A percentile compares a stretch with the other conserved stretches of the same genome.
These are phyloP conservation scores for Xylota segnis DNA, from an alignment of 2,888 invertebrate genomes.

Conservation along the genomic window DNA sequence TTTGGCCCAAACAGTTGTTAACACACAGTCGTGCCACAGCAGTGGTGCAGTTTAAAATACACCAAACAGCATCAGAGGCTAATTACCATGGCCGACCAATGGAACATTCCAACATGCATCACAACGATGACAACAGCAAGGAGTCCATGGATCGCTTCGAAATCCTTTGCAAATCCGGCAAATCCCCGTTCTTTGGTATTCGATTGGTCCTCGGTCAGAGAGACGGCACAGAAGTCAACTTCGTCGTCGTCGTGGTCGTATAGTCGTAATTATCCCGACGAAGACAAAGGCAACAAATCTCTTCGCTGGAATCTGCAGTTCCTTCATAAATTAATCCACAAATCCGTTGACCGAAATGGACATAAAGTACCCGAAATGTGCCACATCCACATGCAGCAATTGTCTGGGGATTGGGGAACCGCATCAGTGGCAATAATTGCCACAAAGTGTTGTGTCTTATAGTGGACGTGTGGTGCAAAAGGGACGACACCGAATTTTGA, in stretches of 20 bases:
- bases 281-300: slow-evolving; percentile 62
- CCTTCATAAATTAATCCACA: slow-evolving; percentile 72
- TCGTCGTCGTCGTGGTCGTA: slow-evolving; percentile 24
- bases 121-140: slow-evolving; percentile 32
- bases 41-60: slow-evolving; percentile 5
- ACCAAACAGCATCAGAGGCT: slow-evolving; percentile 56
- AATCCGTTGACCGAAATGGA: slow-evolving; percentile 68
- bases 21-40: slow-evolving; percentile 58
- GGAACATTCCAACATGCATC: slow-evolving; percentile 69
- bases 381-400: slow-evolving; percentile 45
- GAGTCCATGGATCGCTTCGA: slow-evolving; percentile 17
- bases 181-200: slow-evolving; percentile 19
- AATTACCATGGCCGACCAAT: slow-evolving; percentile 64
- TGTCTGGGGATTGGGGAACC: slow-evolving; percentile 2
- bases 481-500: slow-evolving; percentile 30
- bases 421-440: slow-evolving; percentile 58
- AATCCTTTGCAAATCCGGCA: slow-evolving; percentile 37
- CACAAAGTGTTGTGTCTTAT: slow-evolving; percentile 56
- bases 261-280: slow-evolving; percentile 57
- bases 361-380: slow-evolving; percentile 64
- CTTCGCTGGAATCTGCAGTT: slow-evolving; percentile 59
- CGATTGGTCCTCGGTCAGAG: slow-evolving; percentile 32
- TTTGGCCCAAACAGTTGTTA: slow-evolving; percentile 55
- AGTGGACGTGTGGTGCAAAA: background rate
- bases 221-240: slow-evolving; percentile 14